Base-by-base conservation (phyloP, 1,140 invertebrate species). In the Adelges cooleyi region DNA sequence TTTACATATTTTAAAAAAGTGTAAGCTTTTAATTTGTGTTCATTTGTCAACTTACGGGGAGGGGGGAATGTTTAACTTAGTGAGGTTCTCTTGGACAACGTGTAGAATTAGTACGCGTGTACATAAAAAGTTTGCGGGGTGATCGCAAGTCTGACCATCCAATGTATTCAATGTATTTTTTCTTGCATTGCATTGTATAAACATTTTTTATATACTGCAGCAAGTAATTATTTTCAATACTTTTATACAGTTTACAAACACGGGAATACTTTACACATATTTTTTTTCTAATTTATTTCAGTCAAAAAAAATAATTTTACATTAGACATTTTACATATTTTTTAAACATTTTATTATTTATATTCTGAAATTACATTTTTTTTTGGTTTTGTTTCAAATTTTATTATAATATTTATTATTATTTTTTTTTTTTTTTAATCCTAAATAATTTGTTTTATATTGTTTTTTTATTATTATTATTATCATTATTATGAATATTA, bases 321-420 rank as follows among this genome's bases (percentile, higher is more conserved):
- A 48, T 29, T 29, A 33, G 13, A 33, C 5, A 22, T 62, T 20
- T 3, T 29, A 46, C 44, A 33, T 27, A 29, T 62, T 62, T 40
- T 62, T 29, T 46, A n/a, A 25, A 20, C 42, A 29, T 62, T 62
- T 62, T 48, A 62, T 62, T 48, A 48, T 62, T 62, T 62, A 62
- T 62, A 62, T 62, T 62, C 56, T 62, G 56, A 62, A 46, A 62
- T 62, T 62, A 46, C 44, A 62, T 46, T 62, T n/a, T n/a, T n/a
- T n/a, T 56, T 62, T 48, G 18, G 42, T 62, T 62, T 48, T 46
- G 44, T 59, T 52, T 59, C 20, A 46, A 59, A 33, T 33, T 6
- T 33, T 33, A 33, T 46, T 59, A 59, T 46, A 13, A 48, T 62
- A 44, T 44, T 42, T 13, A n/a, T 42, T 42, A 3, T 48, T 18